phyloP scores from a whole-genome alignment of 2,888 invertebrate species.

The Onchidella celtica region DNA sequence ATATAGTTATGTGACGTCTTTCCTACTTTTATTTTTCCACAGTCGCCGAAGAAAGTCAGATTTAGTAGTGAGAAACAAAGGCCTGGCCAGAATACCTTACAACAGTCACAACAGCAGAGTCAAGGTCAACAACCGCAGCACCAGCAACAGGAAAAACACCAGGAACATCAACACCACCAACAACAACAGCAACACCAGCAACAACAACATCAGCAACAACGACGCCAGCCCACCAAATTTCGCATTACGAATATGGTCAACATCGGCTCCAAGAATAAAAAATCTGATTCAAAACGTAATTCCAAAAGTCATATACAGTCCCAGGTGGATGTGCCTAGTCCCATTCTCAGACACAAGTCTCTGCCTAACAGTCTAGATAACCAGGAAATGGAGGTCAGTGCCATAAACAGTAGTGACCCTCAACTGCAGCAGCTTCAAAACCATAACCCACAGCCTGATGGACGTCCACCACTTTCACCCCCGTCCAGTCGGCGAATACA shows the following conservation, averaged over 20 bases:
- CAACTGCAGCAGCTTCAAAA: background rate
- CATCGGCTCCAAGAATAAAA: no score
- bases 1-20: background rate
- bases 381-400: background rate
- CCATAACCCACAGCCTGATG: background rate
- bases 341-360: conserved; percentile 40
- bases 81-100: background rate
- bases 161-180: conserved; percentile 15
- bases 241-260: background rate
- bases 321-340: background rate
- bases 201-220: conserved; percentile 10
- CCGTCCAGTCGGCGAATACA: background rate
- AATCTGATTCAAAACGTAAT: background rate
- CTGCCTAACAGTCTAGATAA: conserved; percentile 23
- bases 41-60: conserved; percentile 33
- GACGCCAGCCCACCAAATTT: background rate
- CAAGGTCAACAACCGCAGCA: background rate
- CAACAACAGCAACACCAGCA: background rate
- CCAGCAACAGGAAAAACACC: conserved; percentile 18
- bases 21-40: background rate
- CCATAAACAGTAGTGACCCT: background rate
- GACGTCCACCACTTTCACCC: background rate
- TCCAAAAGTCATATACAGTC: background rate
- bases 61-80: conserved; percentile 15
- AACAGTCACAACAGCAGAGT: conserved; percentile 13